phyloP scores from a whole-genome alignment of 1,140 invertebrate species.

The Bombus huntii region DNA sequence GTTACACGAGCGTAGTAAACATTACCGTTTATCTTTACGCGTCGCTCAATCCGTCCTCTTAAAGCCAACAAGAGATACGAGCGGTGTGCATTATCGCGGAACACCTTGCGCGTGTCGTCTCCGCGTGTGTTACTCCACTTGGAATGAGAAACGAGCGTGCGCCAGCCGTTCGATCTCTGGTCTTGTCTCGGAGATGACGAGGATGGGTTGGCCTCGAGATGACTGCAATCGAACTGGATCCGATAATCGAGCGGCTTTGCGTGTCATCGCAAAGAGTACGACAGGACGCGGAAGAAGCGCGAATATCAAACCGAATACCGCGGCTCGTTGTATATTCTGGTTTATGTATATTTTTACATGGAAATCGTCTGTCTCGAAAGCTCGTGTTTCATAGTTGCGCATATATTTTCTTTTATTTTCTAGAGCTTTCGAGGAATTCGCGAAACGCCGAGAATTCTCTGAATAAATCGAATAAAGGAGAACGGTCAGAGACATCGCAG shows the following conservation, averaged over 20 bases:
- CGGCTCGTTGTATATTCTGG: background rate
- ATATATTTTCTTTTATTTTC: background rate
- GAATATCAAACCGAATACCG: slow-evolving; percentile 10
- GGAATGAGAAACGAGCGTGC: background rate
- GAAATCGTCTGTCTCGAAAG: slow-evolving; percentile 1
- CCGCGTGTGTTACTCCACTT: background rate
- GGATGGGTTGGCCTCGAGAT: background rate
- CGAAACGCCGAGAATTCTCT: background rate
- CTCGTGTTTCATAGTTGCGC: background rate
- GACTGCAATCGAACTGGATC: slow-evolving; percentile 34
- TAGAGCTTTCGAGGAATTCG: background rate
- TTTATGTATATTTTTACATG: slow-evolving; percentile 40
- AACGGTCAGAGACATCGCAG: background rate
- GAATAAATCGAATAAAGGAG: background rate
- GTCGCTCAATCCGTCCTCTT: slow-evolving; percentile 19
- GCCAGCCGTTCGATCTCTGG: background rate
- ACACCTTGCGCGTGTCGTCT: slow-evolving; percentile 17
- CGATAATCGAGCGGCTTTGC: slow-evolving; percentile 37
- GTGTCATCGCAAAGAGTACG: slow-evolving; percentile 33
- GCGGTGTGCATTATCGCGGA: slow-evolving; percentile 5
- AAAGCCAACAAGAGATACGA: slow-evolving; percentile 29
- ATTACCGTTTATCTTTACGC: slow-evolving; percentile 43
- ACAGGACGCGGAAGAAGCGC: background rate
- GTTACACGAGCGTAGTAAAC: slow-evolving; percentile 28
- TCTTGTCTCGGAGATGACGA: slow-evolving; percentile 15